Evolutionary conservation across 2,888 invertebrate species (phyloP).

Genomic region (Coremacera marginata): DNA sequence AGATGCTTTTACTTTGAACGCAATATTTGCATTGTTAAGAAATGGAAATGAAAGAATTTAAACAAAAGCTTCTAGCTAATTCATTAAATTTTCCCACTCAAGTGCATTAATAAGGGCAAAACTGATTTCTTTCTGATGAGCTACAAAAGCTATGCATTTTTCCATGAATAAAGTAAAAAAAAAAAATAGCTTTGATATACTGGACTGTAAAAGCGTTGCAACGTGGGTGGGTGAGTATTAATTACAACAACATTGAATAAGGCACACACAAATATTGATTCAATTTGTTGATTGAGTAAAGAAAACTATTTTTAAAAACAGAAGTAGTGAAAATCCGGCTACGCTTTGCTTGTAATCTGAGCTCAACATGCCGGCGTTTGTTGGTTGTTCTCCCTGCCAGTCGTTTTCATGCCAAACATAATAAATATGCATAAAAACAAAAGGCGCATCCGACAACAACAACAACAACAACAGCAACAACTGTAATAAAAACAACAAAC

Average conservation of each 20-base stretch:
- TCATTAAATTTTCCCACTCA: too few species aligned
- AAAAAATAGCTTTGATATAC: too few species aligned
- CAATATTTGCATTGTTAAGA: too few species aligned
- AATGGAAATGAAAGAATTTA: too few species aligned
- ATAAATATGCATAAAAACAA: neutral
- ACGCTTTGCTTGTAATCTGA: conserved; percentile 20
- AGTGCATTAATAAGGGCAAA: too few species aligned
- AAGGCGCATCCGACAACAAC: neutral
- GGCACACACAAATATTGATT: conserved; percentile 2
- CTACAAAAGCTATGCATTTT: neutral
- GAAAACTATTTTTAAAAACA: conserved; percentile 9
- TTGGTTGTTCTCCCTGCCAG: neutral
- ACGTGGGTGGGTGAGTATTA: neutral
- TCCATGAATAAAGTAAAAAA: neutral
- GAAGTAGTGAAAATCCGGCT: conserved; percentile 8
- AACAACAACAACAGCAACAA: neutral
- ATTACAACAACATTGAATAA: conserved; percentile 32
- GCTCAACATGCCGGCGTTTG: neutral
- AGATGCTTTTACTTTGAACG: too few species aligned
- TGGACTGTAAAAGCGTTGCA: too few species aligned
- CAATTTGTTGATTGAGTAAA: conserved; percentile 19
- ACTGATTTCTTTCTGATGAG: too few species aligned
- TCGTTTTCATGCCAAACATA: neutral
- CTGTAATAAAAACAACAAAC: neutral
- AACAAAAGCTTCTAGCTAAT: too few species aligned